Percentiles rank a stretch among this genome's conserved stretches.
phyloP scores from a whole-genome alignment of 2,888 invertebrate genomes.

The Pegoplata infirma region DNA sequence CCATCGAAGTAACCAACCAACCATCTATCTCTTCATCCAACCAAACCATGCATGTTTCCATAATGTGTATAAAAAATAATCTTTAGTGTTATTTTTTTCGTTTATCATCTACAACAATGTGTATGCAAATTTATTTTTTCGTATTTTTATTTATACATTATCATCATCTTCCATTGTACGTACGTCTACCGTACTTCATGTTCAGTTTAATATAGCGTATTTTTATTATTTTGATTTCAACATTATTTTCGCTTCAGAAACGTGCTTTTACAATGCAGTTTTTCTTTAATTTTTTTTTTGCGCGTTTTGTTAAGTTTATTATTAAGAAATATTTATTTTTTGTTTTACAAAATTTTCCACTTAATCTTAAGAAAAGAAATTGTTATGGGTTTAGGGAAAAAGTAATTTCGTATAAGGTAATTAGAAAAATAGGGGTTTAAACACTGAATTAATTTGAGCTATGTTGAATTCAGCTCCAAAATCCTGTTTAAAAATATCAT shows the following conservation, averaged over 20 bases:
- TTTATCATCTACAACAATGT: conserved; percentile 25
- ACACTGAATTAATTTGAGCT: no score
- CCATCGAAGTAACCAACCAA: conserved; percentile 23
- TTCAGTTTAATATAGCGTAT: conserved; percentile 12
- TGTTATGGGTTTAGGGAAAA: conserved; percentile 52
- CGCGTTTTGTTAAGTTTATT: no score
- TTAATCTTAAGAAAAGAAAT: conserved; percentile 25
- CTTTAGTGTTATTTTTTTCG: not conserved
- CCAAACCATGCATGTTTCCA: conserved; percentile 34
- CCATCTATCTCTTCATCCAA: no score
- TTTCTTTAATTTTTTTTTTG: conserved; percentile 36
- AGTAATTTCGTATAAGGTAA: conserved; percentile 31
- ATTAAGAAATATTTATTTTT: not conserved
- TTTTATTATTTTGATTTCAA: not conserved
- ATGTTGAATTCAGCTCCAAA: no score
- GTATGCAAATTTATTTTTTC: conserved; percentile 54
- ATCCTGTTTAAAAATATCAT: no score
- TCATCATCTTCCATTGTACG: conserved; percentile 21
- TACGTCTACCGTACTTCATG: conserved; percentile 30
- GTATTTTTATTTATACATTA: conserved; percentile 50
- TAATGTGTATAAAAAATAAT: conserved; percentile 2
- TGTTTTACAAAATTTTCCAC: conserved; percentile 2
- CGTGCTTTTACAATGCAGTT: conserved; percentile 33
- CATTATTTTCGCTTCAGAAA: conserved; percentile 39
- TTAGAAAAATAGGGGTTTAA: no score